Evolutionary conservation across 2,113 vertebrate species (phyloP), one percentile per base, ranked within the genome.

Genomic region (Cyprinodon brontotheroides): DNA sequence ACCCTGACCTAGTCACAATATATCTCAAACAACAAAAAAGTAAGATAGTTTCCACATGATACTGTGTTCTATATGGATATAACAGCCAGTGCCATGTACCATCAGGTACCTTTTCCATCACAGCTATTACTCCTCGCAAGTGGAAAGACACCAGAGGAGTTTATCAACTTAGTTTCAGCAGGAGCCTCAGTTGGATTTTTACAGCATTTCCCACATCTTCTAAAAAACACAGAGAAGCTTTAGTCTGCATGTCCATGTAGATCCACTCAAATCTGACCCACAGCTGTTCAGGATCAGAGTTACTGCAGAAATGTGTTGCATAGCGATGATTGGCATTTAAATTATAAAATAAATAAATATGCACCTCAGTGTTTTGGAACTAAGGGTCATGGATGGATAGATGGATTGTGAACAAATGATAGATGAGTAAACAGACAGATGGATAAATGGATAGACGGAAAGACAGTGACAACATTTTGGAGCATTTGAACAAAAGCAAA

Each of bases 61-160:
- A 17, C 39, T 70, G 76, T 77, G 37, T 62, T 72, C 37, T 50
- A 38, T 22, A 13, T 65, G 10, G 61, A 70, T 22, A 17, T 69
- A 59, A 74, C 48, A 67, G 41, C 22, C 2, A 7, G 12, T 65
- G 41, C 68, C 59, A 38, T 67, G 14, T 77, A 70, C 53, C 79
- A 61, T 68, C 78, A 80, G 68, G 71, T 17, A 11, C 36, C 17
- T 22, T 17, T 57, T 12, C 65, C 70, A 41, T 10, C 61, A 53
- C 74, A 43, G 67, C 67, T 61, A 37, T 45, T 63, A 53, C 59
- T 57, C 72, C 70, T 72, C 13, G 38, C 43, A 78, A 71, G 74
- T 76, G 78, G 67, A 71, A 77, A 61, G 45, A 59, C 70, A 75
- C 61, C 77, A 17, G 68, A 45, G 38, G 47, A 36, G 66, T 38